Conservation (phyloP, 1,140 invertebrate species). For the Macrocentrus cingulum region DNA sequence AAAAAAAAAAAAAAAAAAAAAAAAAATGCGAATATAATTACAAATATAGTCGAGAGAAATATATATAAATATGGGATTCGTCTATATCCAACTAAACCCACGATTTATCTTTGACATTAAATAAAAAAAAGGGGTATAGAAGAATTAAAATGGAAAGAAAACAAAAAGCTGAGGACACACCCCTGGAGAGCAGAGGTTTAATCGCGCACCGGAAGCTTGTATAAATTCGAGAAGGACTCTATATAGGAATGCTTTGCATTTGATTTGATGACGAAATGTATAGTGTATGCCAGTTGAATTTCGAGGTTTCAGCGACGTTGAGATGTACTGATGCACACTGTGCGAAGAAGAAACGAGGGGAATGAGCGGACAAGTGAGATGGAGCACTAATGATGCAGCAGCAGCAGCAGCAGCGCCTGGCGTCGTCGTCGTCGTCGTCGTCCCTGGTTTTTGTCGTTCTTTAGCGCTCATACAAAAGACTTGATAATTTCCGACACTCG, state of each 20-base stretch:
- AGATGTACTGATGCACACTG: constrained; percentile 25
- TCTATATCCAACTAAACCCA: background rate
- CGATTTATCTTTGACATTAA: constrained; percentile 10
- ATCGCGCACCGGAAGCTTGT: too few relatives aligned
- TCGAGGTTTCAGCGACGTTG: constrained; percentile 1
- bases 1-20: constrained; percentile 29
- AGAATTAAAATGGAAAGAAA: constrained; percentile 1
- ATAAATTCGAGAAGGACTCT: background rate
- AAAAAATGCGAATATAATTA: too few relatives aligned
- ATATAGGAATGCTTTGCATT: constrained; percentile 2
- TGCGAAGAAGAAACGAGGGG: constrained; percentile 26
- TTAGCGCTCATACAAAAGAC: background rate
- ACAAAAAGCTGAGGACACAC: background rate
- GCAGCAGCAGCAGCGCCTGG: constrained; percentile 34
- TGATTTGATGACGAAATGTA: background rate
- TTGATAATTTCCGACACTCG: background rate
- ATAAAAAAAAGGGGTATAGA: background rate
- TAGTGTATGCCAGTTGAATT: background rate
- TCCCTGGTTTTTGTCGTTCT: constrained; percentile 42
- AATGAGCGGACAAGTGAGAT: constrained; percentile 33
- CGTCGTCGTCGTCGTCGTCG: constrained; percentile 32
- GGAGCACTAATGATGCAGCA: constrained; percentile 45
- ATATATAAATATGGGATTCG: background rate
- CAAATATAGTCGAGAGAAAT: too few relatives aligned
- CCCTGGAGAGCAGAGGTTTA: background rate